Conservation (phyloP, 2,113 vertebrate genomes). For the Semnornis frantzii region DNA sequence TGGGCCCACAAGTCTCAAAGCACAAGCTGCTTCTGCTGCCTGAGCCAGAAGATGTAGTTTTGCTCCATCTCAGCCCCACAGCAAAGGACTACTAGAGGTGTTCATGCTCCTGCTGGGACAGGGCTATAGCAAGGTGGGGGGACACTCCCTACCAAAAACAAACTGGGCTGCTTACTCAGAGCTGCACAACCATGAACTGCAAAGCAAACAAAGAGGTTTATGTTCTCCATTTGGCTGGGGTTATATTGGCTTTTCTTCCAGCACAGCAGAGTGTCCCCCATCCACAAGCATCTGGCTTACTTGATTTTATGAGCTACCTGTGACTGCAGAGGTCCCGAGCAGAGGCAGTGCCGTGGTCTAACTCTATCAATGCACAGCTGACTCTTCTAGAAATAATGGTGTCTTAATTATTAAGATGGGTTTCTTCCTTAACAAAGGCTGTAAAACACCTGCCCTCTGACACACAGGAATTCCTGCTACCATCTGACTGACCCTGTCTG, state of each 20-base stretch:
- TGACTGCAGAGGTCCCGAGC: fast-evolving
- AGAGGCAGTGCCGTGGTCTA: not conserved
- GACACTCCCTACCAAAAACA: not conserved
- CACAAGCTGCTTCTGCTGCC: not conserved
- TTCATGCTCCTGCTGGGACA: not conserved
- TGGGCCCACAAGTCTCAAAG: fast-evolving
- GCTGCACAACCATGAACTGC: not conserved
- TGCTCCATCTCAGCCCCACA: not conserved
- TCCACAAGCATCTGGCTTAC: not conserved
- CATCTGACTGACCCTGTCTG: not conserved
- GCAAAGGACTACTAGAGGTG: not conserved
- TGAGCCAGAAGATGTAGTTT: not conserved
- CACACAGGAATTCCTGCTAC: not conserved
- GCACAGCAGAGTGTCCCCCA: not conserved
- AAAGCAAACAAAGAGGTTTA: not conserved
- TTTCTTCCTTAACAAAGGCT: not conserved
- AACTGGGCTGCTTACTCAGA: not conserved
- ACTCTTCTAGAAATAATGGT: not conserved
- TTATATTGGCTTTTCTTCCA: not conserved
- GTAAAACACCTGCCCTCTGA: not conserved
- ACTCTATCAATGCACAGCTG: fast-evolving
- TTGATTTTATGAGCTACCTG: not conserved
- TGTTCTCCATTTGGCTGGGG: not conserved
- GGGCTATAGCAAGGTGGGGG: not conserved
- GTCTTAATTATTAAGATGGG: not conserved